Evolutionary conservation across 2,888 invertebrate species (phyloP).

Genomic region (Tiphia femorata): DNA sequence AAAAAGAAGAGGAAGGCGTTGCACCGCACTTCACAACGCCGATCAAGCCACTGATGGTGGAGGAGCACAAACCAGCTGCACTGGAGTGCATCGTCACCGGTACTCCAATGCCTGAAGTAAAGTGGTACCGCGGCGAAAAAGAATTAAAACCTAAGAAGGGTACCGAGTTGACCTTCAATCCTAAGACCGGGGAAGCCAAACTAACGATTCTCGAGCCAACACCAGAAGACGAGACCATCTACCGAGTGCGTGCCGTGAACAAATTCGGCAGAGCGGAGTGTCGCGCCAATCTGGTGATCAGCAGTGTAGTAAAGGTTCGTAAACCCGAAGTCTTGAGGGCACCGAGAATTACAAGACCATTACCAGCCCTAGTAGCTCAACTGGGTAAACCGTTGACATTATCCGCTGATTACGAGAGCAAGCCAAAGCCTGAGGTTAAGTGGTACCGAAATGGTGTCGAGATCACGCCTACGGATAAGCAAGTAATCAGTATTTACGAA

Average conservation of each 20-base stretch:
- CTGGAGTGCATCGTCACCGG: constrained; percentile 79
- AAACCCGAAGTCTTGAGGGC: constrained; percentile 74
- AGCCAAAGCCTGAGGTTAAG: constrained; percentile 79
- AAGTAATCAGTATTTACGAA: constrained; percentile 73
- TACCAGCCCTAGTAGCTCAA: constrained; percentile 81
- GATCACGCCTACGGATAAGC: constrained; percentile 76
- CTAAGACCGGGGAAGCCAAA: constrained; percentile 75
- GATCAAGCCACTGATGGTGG: constrained; percentile 76
- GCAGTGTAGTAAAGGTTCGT: constrained; percentile 69
- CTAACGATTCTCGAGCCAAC: constrained; percentile 77
- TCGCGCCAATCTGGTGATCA: constrained; percentile 79
- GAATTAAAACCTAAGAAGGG: constrained; percentile 74
- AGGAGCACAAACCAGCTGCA: constrained; percentile 75
- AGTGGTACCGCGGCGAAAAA: constrained; percentile 77
- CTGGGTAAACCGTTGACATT: constrained; percentile 79
- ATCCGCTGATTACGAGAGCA: constrained; percentile 80
- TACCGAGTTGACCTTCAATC: constrained; percentile 73
- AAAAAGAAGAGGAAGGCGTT: constrained; percentile 79
- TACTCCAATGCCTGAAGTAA: constrained; percentile 78
- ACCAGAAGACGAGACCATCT: constrained; percentile 78
- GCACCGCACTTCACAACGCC: constrained; percentile 78
- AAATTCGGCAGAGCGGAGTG: constrained; percentile 81
- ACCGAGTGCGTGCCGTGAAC: constrained; percentile 80
- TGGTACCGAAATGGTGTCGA: constrained; percentile 90
- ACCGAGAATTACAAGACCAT: constrained; percentile 83